Base-by-base conservation (phyloP, 2,113 vertebrate genomes). In the Protomyctophum bolini region DNA sequence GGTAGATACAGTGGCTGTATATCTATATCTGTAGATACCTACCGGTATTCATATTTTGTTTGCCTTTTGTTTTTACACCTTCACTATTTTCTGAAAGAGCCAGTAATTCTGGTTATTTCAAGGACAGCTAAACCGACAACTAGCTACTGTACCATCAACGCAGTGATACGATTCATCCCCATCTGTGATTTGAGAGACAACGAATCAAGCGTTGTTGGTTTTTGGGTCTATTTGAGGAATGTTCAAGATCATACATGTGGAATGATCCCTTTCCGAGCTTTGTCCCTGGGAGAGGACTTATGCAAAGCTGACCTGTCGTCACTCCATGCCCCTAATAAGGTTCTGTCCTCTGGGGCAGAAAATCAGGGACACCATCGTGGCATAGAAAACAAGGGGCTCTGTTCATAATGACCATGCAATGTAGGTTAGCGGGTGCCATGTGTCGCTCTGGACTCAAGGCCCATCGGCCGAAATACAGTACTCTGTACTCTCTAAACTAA, bases 291-390 rank as follows among this genome's bases (percentile, higher is more conserved):
- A 69, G 59, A 15, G 54, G 46, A 21, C 61, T 48, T 59, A 71
- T 58, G 59, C 33, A 65, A 66, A 65, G 67, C 78, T 71, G 71
- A 70, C 65, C 79, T 75, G 85, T 60, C 74, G 54, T 58, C 57
- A 33, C 62, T 70, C 64, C 61, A 50, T 54, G 63, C 56, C 71
- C 50, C 52, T 81, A 77, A 85, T 85, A 73, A 85, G 70, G 4
- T 33, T 58, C 51, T 82, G 29, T 73, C 64, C 11, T 76, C 46
- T 82, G 45, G 51, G 63, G 63, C 65, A 69, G 62, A 73, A 82
- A 72, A 66, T 72, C 33, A 52, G 55, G 28, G 57, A 68, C 21
- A 4, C 50, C 14, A 78, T 14, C 11, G 10, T 49, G 33, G 21
- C 74, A 61, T 45, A 78, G 62, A 64, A 65, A 70, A 68, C 57